These are phyloP conservation scores for Bellardia bayeri DNA, from an alignment of 2,888 invertebrate genomes.

Conservation along the genomic window DNA sequence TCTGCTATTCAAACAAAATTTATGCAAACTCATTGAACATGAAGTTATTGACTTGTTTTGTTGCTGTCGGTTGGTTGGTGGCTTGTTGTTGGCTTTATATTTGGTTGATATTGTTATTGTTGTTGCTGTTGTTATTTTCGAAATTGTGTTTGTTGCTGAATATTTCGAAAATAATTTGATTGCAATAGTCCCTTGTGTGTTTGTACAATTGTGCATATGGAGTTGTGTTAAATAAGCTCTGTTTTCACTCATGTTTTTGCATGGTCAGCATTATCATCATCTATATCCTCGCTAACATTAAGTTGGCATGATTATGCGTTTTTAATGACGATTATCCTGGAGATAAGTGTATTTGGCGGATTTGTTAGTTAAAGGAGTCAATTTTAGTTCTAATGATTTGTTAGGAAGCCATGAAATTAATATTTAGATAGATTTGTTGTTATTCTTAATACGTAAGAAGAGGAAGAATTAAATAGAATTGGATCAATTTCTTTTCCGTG, in stretches of 20 bases:
- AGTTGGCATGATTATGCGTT: conserved; percentile 38
- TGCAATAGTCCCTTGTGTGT: conserved; percentile 57
- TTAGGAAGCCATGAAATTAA: background rate
- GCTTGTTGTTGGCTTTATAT: conserved; percentile 35
- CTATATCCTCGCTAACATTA: background rate
- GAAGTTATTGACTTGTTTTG: conserved; percentile 62
- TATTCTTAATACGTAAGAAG: background rate
- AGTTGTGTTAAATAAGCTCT: conserved; percentile 43
- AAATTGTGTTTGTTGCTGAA: conserved; percentile 6
- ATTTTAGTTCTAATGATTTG: background rate
- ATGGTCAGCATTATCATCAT: conserved; percentile 38
- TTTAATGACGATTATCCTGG: conserved; percentile 51
- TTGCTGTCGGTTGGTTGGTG: conserved; percentile 4
- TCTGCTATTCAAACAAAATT: conserved; percentile 45
- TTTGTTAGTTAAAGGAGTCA: background rate
- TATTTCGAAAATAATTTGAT: conserved; percentile 72
- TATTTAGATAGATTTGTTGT: background rate
- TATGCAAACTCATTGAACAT: conserved; percentile 71
- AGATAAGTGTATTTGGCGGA: conserved; percentile 14
- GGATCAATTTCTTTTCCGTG: too few relatives aligned
- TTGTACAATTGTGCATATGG: background rate
- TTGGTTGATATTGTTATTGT: conserved; percentile 38
- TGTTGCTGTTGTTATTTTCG: conserved; percentile 37
- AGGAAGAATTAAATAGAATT: too few relatives aligned
- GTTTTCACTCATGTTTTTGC: conserved; percentile 44